Evolutionary conservation across 2,797 vertebrate genomes (phyloP), one percentile per base, ranked within the genome.

Genomic region (Enteromius viviparus): DNA sequence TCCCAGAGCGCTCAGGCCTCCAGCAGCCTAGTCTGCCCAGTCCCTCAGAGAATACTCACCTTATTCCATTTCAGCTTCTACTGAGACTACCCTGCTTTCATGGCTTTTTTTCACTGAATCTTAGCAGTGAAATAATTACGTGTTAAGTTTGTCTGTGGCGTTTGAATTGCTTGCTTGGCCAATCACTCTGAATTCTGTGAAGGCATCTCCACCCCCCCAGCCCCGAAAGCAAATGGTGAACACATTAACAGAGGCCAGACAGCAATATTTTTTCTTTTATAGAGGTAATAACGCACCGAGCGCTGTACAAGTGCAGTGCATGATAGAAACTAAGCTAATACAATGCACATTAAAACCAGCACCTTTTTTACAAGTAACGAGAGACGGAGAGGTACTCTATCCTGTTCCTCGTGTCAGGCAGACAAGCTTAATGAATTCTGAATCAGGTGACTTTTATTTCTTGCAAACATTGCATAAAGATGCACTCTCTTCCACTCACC

Each of bases 181-280:
- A 87, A 90, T 92, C 89, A 88, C 75, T 47, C 87, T 80, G 85
- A 87, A 91, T 88, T 87, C 91, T 86, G 84, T 91, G 88, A 86
- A 83, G 85, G 90, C 91, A 87, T 92, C 89, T 91, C 91, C 88
- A 85, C 85, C 88, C 86, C 80, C 26, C 88, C 86, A 89, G 92
- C 90, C 90, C 86, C 86, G 88, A 91, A 93, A 93, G 90, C 92
- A 94, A 95, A 95, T 94, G 92, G 91, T 88, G 91, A 91, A 89
- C 91, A 88, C 92, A 93, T 95, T 94, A 94, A 92, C 91, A 94
- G 92, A 91, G 92, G 91, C 76, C 72, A 93, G 93, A 92, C 80
- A 71, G 93, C 91, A 92, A 93, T 94, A 93, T 95, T 92, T 94
- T 93, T 92, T 93, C 88, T 94, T 95, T 94, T 94, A 95, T 93